phyloP scores from a whole-genome alignment of 2,113 vertebrate genomes.

The Tachysurus vachellii region DNA sequence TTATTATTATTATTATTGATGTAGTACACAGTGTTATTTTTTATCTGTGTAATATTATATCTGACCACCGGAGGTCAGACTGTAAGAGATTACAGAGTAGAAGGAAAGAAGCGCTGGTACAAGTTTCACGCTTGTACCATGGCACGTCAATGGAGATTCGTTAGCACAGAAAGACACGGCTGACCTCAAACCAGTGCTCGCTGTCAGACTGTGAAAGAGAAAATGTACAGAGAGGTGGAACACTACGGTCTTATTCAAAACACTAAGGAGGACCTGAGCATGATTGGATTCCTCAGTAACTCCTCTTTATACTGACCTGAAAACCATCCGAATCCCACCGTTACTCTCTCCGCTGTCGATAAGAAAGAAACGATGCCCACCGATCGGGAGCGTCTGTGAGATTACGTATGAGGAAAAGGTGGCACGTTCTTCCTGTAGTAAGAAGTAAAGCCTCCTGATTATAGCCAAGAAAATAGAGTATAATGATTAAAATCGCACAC shows the following conservation, averaged over 20 bases:
- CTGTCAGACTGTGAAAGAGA: neutral
- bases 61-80: neutral
- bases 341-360: neutral
- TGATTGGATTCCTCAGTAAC: neutral
- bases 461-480: too few species aligned
- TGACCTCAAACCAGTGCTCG: neutral
- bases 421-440: neutral
- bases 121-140: neutral
- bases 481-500: too few species aligned
- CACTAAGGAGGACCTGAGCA: neutral
- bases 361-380: neutral
- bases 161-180: neutral
- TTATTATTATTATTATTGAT: neutral
- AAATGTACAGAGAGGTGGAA: neutral
- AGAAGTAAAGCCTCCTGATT: neutral
- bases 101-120: neutral
- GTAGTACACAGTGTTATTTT: neutral
- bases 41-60: neutral
- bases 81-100: neutral
- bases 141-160: neutral
- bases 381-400: neutral
- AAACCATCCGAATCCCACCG: neutral
- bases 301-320: neutral
- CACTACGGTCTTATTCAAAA: slow-evolving; percentile 33
- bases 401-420: neutral